Evolutionary conservation across 1,140 invertebrate species (phyloP).

Genomic region (Nasonia vitripennis): DNA sequence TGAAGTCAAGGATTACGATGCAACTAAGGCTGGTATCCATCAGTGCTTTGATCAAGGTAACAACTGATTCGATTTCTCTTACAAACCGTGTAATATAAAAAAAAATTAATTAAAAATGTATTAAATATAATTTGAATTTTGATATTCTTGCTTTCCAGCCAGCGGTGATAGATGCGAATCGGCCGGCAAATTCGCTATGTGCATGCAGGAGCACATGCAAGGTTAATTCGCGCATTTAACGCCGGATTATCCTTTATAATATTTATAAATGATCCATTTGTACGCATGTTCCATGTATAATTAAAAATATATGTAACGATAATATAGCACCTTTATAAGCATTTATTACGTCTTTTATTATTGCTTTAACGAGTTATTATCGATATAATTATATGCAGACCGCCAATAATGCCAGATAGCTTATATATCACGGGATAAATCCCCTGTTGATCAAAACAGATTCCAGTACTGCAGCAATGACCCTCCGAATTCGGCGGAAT

Average conservation of each 20-base stretch:
- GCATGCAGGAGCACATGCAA: slow-evolving; percentile 3
- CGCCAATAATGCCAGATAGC: not conserved
- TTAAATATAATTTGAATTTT: not conserved
- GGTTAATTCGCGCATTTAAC: not conserved
- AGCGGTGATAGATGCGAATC: not conserved
- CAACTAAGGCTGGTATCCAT: not conserved
- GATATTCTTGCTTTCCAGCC: not conserved
- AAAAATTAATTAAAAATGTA: not conserved
- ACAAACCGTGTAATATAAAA: not conserved
- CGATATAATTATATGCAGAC: not conserved
- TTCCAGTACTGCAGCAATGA: slow-evolving; percentile 15
- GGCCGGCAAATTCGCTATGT: not conserved
- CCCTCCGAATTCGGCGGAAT: not conserved
- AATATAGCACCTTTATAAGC: too few relatives aligned
- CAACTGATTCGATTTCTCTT: not conserved
- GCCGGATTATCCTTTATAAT: not conserved
- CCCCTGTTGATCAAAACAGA: slow-evolving; percentile 9
- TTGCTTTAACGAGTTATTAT: too few relatives aligned
- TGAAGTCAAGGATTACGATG: not conserved
- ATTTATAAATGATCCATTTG: not conserved
- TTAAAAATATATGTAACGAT: too few relatives aligned
- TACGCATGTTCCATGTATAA: not conserved
- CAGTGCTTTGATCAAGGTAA: slow-evolving; percentile 8
- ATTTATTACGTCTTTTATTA: too few relatives aligned
- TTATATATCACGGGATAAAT: not conserved